Evolutionary conservation across 2,888 invertebrate genomes (phyloP).

Genomic region (Plagodis dolabraria): DNA sequence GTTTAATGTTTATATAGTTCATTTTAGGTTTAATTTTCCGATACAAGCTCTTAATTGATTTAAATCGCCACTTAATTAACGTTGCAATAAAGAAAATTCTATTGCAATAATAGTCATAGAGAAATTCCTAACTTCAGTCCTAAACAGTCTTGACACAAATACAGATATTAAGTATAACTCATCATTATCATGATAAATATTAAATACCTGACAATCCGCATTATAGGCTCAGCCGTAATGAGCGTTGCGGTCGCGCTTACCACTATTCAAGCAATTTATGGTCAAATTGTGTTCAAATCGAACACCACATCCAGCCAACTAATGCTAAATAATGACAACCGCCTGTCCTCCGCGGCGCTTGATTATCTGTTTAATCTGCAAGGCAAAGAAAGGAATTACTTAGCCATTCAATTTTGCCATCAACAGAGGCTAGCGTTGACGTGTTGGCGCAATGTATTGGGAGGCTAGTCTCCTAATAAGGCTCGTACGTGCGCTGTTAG

Average conservation of each 20-base stretch:
- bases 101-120: too few species aligned
- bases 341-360: conserved; percentile 42
- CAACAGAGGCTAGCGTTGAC: conserved; percentile 22
- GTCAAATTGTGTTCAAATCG: conserved; percentile 42
- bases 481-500: conserved; percentile 7
- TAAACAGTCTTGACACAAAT: conserved; percentile 24
- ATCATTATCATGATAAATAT: conserved; percentile 62
- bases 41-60: too few species aligned
- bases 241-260: conserved; percentile 44
- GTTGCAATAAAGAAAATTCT: too few species aligned
- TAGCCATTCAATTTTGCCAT: conserved; percentile 32
- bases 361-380: conserved; percentile 35
- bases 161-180: conserved; percentile 62
- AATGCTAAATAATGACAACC: conserved; percentile 51
- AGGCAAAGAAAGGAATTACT: conserved; percentile 31
- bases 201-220: conserved; percentile 57
- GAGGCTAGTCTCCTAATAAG: conserved; percentile 22
- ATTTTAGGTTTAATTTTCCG: too few species aligned
- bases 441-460: conserved; percentile 20
- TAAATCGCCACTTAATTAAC: too few species aligned
- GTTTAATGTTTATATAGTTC: too few species aligned
- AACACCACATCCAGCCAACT: conserved; percentile 41
- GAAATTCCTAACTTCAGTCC: too few species aligned
- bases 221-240: conserved; percentile 48
- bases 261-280: conserved; percentile 59